Conservation (phyloP, 2,797 vertebrate genomes). For the Podarcis lilfordi region DNA sequence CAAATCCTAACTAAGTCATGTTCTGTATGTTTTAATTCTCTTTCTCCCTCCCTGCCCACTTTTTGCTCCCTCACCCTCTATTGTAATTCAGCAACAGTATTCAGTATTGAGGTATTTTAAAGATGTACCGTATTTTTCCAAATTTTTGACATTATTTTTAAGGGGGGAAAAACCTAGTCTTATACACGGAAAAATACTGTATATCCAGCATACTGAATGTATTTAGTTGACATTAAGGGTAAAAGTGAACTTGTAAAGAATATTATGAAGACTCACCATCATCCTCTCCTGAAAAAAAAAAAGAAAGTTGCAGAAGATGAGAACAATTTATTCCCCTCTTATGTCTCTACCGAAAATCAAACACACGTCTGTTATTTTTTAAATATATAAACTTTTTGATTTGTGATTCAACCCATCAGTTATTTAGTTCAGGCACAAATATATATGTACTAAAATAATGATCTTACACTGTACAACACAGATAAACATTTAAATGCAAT, state of each 20-base stretch:
- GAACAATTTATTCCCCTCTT: conserved; percentile 34
- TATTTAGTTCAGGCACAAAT: not conserved
- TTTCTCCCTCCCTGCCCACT: too few species aligned
- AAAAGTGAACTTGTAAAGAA: conserved; percentile 27
- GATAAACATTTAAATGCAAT: not conserved
- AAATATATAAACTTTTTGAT: not conserved
- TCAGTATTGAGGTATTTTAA: not conserved
- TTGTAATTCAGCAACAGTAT: not conserved
- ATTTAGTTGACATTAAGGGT: not conserved
- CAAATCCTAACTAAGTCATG: not conserved
- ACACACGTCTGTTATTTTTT: not conserved
- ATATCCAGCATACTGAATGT: not conserved
- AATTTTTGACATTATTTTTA: too few species aligned
- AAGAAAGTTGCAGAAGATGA: conserved; percentile 38
- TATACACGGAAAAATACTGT: not conserved
- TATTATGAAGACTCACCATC: conserved; percentile 86
- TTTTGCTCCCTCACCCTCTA: not conserved
- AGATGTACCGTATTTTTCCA: not conserved
- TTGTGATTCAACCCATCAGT: not conserved
- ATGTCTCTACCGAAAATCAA: conserved; percentile 17
- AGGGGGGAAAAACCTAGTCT: too few species aligned
- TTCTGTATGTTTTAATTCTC: not conserved
- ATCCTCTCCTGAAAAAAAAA: conserved; percentile 83
- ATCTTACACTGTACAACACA: not conserved
- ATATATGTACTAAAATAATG: not conserved